Evolutionary conservation across 2,113 vertebrate species (phyloP).

Genomic region (Oncorhynchus clarkii): DNA sequence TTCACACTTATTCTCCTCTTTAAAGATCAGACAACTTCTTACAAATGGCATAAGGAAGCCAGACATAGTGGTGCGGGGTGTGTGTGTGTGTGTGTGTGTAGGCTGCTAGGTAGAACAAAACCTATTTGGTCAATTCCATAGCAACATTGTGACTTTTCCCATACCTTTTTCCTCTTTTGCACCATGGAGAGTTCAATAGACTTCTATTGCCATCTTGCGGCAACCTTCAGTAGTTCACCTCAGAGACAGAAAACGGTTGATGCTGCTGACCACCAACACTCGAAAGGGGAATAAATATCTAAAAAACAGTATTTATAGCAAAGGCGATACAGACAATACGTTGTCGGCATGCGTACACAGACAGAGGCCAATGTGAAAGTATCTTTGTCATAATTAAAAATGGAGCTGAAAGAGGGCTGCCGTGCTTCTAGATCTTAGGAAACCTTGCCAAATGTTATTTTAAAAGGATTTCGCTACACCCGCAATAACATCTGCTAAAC

Average conservation of each 20-base stretch:
- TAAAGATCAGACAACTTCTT: slow-evolving; percentile 59
- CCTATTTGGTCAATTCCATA: slow-evolving; percentile 72
- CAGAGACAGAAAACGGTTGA: slow-evolving; percentile 17
- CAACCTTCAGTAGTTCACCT: slow-evolving; percentile 43
- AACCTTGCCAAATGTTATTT: no score
- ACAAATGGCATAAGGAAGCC: slow-evolving; percentile 61
- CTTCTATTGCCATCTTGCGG: slow-evolving; percentile 74
- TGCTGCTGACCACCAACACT: slow-evolving; percentile 12
- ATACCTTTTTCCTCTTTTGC: slow-evolving; percentile 4
- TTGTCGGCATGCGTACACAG: slow-evolving; percentile 8
- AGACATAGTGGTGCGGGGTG: slow-evolving; percentile 30
- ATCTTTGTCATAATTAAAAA: slow-evolving; percentile 9
- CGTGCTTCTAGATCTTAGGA: no score
- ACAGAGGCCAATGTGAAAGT: slow-evolving; percentile 18
- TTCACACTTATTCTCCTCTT: slow-evolving; percentile 55
- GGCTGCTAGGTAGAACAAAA: slow-evolving; percentile 46
- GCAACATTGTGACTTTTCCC: slow-evolving; percentile 61
- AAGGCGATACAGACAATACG: background rate
- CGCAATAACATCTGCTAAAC: no score
- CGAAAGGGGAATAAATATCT: slow-evolving; percentile 15
- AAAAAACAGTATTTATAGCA: slow-evolving; percentile 19
- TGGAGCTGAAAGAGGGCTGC: no score
- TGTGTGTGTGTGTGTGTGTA: background rate
- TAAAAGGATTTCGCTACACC: no score
- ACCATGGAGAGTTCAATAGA: slow-evolving; percentile 38